A percentile compares a stretch with the other conserved stretches of the same genome.
Evolutionary conservation across 2,888 invertebrate species (phyloP).

Genomic region (Clanis bilineata): DNA sequence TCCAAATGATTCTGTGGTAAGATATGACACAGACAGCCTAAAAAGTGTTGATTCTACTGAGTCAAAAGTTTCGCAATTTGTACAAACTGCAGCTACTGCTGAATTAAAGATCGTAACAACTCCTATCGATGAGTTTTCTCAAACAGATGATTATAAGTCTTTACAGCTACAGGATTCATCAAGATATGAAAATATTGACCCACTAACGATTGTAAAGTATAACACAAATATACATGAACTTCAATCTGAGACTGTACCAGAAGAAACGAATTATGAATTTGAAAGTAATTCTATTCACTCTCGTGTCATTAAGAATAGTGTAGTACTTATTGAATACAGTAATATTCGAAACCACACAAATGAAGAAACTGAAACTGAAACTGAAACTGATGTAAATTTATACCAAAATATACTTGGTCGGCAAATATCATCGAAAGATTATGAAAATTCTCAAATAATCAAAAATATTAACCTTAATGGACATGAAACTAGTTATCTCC

Average conservation of each 20-base stretch:
- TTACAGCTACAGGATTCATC: constrained; percentile 48
- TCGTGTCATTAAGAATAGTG: constrained; percentile 24
- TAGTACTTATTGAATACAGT: constrained; percentile 25
- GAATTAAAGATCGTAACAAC: constrained; percentile 13
- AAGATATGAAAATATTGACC: constrained; percentile 10
- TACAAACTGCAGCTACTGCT: constrained; percentile 19
- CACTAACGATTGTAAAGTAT: background rate
- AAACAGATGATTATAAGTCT: constrained; percentile 70
- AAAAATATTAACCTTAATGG: background rate
- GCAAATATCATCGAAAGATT: background rate
- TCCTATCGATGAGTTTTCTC: constrained; percentile 28
- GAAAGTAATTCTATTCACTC: constrained; percentile 8
- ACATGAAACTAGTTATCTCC: background rate
- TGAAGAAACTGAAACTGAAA: too few species aligned
- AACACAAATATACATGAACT: background rate
- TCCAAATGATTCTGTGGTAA: constrained; percentile 62
- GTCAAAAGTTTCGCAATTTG: constrained; percentile 25
- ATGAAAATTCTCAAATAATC: background rate
- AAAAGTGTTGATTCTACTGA: constrained; percentile 53
- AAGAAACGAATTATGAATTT: background rate
- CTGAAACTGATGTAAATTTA: background rate
- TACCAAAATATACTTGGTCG: background rate
- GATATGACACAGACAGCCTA: constrained; percentile 65
- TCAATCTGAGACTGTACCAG: constrained; percentile 5
- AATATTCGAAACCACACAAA: constrained; percentile 19